Evolutionary conservation across 2,797 vertebrate species (phyloP).

Genomic region (Psittacula derbiana): DNA sequence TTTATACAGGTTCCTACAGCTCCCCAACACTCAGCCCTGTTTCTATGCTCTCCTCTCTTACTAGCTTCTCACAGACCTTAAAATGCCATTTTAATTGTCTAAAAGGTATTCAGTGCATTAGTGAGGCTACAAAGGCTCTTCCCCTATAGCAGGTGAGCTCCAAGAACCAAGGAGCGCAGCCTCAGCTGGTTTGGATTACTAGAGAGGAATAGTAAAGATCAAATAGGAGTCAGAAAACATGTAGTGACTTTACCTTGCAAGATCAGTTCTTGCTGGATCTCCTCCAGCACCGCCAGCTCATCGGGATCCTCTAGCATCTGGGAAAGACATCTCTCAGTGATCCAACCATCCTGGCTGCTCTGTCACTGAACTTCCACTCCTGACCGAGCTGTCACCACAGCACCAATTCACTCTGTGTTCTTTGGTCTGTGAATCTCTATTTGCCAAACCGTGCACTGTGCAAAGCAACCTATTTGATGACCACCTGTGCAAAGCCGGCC

Average conservation of each 20-base stretch:
- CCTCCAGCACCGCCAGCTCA: slow-evolving; percentile 85
- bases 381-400: not conserved
- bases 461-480: accelerated
- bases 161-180: not conserved
- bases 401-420: not conserved
- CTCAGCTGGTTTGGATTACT: not conserved
- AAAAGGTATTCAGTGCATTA: not conserved
- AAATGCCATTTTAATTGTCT: not conserved
- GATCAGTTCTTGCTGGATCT: slow-evolving; percentile 88
- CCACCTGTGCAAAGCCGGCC: not conserved
- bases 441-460: accelerated
- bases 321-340: not conserved
- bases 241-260: slow-evolving; percentile 78
- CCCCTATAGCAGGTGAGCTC: accelerated
- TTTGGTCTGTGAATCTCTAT: not conserved
- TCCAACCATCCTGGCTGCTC: not conserved
- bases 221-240: accelerated
- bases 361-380: not conserved
- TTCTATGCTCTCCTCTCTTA: not conserved
- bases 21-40: not conserved
- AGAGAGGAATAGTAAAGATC: not conserved
- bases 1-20: not conserved
- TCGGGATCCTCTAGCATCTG: slow-evolving; percentile 73
- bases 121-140: not conserved
- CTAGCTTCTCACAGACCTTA: not conserved